Evolutionary conservation across 2,113 vertebrate species (phyloP).

Genomic region (Aptenodytes patagonicus): DNA sequence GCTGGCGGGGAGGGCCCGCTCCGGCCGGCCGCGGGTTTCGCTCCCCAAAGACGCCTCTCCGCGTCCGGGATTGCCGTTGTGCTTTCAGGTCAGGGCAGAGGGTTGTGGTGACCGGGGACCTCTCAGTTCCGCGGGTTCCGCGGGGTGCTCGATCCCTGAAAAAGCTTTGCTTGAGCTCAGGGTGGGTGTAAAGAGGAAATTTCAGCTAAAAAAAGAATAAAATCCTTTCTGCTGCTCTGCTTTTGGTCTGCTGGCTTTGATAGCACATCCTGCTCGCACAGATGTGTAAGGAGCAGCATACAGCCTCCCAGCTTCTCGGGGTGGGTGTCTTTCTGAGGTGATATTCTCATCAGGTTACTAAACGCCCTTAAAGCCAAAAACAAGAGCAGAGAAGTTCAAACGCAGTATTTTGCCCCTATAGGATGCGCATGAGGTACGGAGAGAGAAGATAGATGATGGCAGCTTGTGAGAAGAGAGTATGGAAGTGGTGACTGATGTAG

Average conservation of each 20-base stretch:
- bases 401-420: rapidly evolving
- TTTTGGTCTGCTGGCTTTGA: not conserved
- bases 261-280: not conserved
- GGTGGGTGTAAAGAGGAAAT: not conserved
- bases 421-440: rapidly evolving
- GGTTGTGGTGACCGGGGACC: not conserved
- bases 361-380: not conserved
- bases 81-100: not conserved
- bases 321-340: not conserved
- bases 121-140: too few species aligned
- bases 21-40: not conserved
- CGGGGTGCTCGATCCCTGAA: not conserved
- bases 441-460: not conserved
- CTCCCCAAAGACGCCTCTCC: not conserved
- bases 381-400: too few species aligned
- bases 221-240: not conserved
- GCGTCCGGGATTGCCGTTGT: not conserved
- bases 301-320: not conserved
- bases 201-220: not conserved
- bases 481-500: not conserved
- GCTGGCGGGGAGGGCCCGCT: not conserved
- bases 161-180: not conserved
- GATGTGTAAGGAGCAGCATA: not conserved
- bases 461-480: not conserved
- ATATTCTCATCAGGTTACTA: not conserved